phyloP scores from a whole-genome alignment of 2,113 vertebrate species.

The Emydocephalus ijimae region DNA sequence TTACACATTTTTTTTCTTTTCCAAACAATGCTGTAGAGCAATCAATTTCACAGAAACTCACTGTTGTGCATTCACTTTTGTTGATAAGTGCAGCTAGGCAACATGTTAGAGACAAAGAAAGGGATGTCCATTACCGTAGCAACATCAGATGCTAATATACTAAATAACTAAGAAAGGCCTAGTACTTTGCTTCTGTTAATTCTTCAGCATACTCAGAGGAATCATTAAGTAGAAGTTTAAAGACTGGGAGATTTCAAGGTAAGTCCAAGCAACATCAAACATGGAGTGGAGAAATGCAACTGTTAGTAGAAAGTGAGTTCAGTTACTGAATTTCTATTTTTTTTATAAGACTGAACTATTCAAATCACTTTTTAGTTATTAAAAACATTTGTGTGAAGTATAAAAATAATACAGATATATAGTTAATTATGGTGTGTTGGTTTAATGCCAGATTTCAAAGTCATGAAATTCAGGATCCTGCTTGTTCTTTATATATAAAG shows the following conservation, averaged over 20 bases:
- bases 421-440: neutral
- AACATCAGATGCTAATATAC: conserved; percentile 2
- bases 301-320: neutral
- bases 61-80: neutral
- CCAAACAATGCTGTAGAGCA: conserved; percentile 1
- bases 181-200: neutral
- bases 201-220: neutral
- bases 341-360: neutral
- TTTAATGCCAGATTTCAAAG: neutral
- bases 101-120: conserved; percentile 5
- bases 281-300: neutral
- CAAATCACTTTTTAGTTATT: neutral
- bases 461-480: neutral
- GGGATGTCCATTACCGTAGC: neutral
- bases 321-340: neutral
- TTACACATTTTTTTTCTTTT: accelerated
- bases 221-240: conserved; percentile 3
- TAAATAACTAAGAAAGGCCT: neutral
- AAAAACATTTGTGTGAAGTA: neutral
- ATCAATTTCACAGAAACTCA: neutral
- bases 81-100: conserved; percentile 55
- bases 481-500: neutral
- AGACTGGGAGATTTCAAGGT: neutral
- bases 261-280: neutral
- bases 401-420: neutral